These are phyloP conservation scores for Mungos mungo DNA, from an alignment of 2,113 vertebrate species.

Conservation along the genomic window DNA sequence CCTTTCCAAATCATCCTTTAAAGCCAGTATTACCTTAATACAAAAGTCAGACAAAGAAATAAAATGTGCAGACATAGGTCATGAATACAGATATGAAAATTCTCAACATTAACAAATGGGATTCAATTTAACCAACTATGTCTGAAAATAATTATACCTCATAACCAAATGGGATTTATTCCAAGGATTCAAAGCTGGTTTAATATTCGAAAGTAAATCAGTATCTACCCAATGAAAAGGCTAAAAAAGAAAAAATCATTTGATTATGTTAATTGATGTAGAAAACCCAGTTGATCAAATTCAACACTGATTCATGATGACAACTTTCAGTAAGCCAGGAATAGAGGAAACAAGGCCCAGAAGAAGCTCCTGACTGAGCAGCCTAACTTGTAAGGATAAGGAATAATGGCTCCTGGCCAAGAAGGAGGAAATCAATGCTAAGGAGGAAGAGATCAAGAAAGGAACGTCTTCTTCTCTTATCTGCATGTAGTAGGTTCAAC, in stretches of 20 bases:
- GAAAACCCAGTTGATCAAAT: neutral
- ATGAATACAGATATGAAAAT: neutral
- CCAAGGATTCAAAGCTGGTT: neutral
- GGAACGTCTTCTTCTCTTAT: neutral
- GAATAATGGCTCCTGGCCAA: neutral
- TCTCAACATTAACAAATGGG: neutral
- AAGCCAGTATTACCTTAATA: neutral
- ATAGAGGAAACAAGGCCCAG: neutral
- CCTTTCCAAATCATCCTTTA: neutral
- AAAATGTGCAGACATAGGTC: neutral
- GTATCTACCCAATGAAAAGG: neutral
- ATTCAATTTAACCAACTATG: neutral
- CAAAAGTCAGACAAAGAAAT: neutral
- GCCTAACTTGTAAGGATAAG: neutral
- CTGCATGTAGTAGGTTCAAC: neutral
- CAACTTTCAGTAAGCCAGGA: neutral
- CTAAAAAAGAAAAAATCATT: neutral
- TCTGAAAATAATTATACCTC: neutral
- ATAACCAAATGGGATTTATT: neutral
- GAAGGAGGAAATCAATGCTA: neutral
- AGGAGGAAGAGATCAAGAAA: neutral
- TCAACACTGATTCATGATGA: neutral
- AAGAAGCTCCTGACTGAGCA: neutral
- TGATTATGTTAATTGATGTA: neutral
- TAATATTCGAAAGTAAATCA: neutral